These are phyloP conservation scores for Aldrovandia affinis DNA, from an alignment of 2,797 vertebrate genomes.

Conservation along the genomic window DNA sequence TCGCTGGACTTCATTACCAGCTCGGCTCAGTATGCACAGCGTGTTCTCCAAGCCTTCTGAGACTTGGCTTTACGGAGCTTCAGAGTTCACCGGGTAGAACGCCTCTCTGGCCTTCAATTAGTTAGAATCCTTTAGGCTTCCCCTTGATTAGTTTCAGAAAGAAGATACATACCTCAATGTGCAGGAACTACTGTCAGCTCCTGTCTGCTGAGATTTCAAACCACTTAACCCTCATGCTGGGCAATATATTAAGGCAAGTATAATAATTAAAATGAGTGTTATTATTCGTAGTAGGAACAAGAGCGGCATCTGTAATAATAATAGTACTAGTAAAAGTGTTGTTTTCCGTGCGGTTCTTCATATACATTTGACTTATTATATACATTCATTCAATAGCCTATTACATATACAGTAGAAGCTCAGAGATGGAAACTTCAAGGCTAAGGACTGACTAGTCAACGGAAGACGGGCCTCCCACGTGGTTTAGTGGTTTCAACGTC, in stretches of 20 bases:
- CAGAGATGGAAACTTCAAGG: too few relatives aligned
- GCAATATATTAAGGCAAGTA: neutral
- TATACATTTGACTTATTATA: too few relatives aligned
- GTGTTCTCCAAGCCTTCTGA: constrained; percentile 19
- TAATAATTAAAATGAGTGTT: too few relatives aligned
- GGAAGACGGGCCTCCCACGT: too few relatives aligned
- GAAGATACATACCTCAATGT: neutral
- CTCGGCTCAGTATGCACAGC: constrained; percentile 16
- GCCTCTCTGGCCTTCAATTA: constrained; percentile 47
- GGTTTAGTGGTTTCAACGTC: too few relatives aligned
- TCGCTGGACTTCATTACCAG: constrained; percentile 11
- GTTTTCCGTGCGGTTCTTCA: too few relatives aligned
- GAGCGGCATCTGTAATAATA: too few relatives aligned
- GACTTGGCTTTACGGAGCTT: constrained; percentile 2
- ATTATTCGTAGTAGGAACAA: too few relatives aligned
- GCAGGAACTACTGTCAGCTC: neutral
- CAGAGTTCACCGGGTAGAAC: constrained; percentile 34
- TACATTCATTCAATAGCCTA: too few relatives aligned
- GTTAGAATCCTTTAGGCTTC: constrained; percentile 45
- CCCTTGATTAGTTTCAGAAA: constrained; percentile 25
- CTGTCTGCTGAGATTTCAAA: neutral
- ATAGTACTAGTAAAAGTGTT: too few relatives aligned
- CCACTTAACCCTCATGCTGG: neutral
- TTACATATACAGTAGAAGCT: too few relatives aligned
- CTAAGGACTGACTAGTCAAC: too few relatives aligned